phyloP scores from a whole-genome alignment of 1,140 invertebrate genomes.

The Lethrus apterus region DNA sequence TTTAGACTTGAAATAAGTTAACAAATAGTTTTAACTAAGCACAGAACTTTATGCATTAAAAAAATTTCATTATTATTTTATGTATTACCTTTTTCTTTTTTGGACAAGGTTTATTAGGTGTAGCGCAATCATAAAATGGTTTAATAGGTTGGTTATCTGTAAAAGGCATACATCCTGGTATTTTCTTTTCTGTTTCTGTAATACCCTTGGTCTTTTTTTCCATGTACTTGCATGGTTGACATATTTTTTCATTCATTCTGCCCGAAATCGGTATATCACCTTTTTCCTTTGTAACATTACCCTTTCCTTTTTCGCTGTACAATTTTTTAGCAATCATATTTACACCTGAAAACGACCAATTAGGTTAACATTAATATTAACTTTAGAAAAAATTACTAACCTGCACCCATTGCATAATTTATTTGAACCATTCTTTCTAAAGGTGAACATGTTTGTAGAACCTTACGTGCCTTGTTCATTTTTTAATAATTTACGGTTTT shows the following conservation, averaged over 20 bases:
- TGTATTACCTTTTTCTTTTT: too few species aligned
- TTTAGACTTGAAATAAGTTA: too few species aligned
- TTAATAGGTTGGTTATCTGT: slow-evolving; percentile 1
- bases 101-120: too few species aligned
- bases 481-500: too few species aligned
- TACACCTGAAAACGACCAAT: neutral
- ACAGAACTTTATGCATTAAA: too few species aligned
- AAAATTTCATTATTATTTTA: too few species aligned
- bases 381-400: neutral
- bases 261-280: too few species aligned
- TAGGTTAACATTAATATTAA: neutral
- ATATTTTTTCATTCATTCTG: neutral
- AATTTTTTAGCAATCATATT: slow-evolving; percentile 2
- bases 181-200: neutral
- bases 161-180: slow-evolving; percentile 6
- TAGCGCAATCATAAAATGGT: neutral
- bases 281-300: neutral
- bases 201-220: neutral
- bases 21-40: too few species aligned
- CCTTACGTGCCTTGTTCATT: slow-evolving; percentile 6
- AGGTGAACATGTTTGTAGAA: slow-evolving; percentile 5
- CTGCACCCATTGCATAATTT: slow-evolving; percentile 1
- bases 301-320: slow-evolving; percentile 1
- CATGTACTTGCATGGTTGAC: slow-evolving; percentile 1
- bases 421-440: slow-evolving; percentile 4